These are phyloP conservation scores for Callipepla squamata DNA, from an alignment of 2,113 vertebrate genomes.

Conservation along the genomic window DNA sequence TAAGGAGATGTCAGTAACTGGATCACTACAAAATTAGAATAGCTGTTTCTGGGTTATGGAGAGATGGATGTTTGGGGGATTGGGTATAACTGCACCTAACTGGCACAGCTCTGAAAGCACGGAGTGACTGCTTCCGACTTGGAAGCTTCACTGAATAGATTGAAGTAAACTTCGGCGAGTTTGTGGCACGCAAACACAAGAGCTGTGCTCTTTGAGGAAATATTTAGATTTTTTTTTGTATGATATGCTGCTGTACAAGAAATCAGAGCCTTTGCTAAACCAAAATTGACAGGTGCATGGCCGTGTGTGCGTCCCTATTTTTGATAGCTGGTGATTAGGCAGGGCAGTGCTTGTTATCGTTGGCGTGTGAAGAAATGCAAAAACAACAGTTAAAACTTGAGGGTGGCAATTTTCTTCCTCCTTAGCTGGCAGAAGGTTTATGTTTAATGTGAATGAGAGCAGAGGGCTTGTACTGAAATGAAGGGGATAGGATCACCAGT, in stretches of 20 bases:
- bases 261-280: neutral
- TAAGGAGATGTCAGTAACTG: neutral
- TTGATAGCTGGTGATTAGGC: constrained; percentile 5
- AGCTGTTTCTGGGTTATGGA: neutral
- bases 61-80: neutral
- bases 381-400: neutral
- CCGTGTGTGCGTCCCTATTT: neutral
- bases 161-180: neutral
- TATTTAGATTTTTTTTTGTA: neutral
- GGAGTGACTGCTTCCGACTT: neutral
- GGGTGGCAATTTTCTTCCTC: neutral
- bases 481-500: neutral
- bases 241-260: neutral
- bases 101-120: neutral
- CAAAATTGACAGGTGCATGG: neutral
- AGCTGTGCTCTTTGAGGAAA: neutral
- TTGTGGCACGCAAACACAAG: no score
- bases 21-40: neutral
- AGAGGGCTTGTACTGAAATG: neutral
- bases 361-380: neutral
- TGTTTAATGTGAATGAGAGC: neutral
- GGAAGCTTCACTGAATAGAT: neutral
- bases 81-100: neutral
- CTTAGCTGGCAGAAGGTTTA: neutral
- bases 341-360: neutral